Percentiles rank a stretch among this genome's conserved stretches.
Conservation (phyloP, 2,113 vertebrate species). For the Scalopus aquaticus region DNA sequence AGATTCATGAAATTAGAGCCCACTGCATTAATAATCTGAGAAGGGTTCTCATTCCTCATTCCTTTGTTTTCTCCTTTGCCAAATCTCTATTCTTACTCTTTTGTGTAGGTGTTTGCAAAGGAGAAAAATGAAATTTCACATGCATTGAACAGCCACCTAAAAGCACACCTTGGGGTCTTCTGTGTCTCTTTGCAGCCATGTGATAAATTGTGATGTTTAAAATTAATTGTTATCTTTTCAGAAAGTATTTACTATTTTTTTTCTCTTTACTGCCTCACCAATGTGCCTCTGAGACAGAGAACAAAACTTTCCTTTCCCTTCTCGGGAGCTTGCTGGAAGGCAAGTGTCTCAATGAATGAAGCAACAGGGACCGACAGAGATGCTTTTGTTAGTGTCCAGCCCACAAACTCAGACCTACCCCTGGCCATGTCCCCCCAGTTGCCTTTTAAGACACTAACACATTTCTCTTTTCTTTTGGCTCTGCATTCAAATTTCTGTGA, state of each 20-base stretch:
- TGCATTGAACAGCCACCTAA: neutral
- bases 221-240: constrained; percentile 66
- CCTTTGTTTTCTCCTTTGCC: neutral
- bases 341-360: neutral
- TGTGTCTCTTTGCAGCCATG: neutral
- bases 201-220: constrained; percentile 63
- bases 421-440: neutral
- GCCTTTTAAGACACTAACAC: neutral
- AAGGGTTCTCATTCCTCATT: neutral
- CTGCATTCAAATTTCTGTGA: neutral
- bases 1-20: constrained; percentile 64
- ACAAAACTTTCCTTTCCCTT: neutral
- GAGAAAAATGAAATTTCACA: constrained; percentile 58
- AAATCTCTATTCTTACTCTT: constrained; percentile 13
- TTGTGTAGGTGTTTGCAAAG: neutral
- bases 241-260: constrained; percentile 53
- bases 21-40: constrained; percentile 58
- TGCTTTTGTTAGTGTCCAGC: neutral
- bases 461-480: constrained; percentile 9
- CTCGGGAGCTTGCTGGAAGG: neutral
- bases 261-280: neutral
- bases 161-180: constrained; percentile 4
- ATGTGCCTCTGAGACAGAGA: neutral
- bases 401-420: accelerated
- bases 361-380: neutral